Evolutionary conservation across 2,888 invertebrate genomes (phyloP).

Genomic region (Pterostichus niger): DNA sequence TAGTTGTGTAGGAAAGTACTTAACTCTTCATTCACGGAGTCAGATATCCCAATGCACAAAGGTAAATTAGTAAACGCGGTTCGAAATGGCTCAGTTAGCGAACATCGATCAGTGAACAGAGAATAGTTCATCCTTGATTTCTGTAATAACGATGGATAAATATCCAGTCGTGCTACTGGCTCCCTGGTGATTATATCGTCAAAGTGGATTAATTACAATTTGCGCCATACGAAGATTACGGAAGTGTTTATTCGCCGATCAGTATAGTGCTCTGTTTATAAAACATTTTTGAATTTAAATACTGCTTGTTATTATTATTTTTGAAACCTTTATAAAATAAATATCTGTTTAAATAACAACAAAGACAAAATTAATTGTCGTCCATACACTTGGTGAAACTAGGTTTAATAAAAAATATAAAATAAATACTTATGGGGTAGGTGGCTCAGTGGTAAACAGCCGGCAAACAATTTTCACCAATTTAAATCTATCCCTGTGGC

Average conservation of each 20-base stretch:
- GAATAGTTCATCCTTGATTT: not conserved
- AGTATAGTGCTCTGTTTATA: not conserved
- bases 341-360: too few relatives aligned
- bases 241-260: conserved; percentile 14
- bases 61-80: conserved; percentile 25
- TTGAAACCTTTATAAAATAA: too few relatives aligned
- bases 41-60: conserved; percentile 35
- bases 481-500: too few relatives aligned
- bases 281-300: too few relatives aligned
- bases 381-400: too few relatives aligned
- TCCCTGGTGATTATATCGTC: conserved; percentile 25
- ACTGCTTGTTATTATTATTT: too few relatives aligned
- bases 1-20: not conserved
- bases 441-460: too few relatives aligned
- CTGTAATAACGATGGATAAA: conserved; percentile 16
- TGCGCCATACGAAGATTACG: conserved; percentile 2
- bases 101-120: not conserved
- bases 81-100: not conserved
- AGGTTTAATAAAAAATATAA: too few relatives aligned
- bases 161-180: not conserved
- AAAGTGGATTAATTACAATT: conserved; percentile 37
- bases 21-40: conserved; percentile 30
- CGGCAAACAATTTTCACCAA: too few relatives aligned
- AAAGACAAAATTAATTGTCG: too few relatives aligned
- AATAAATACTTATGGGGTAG: too few relatives aligned